A percentile compares a stretch with the other conserved stretches of the same genome.
Conservation (phyloP, 2,797 vertebrate species). For the Hippopotamyrus pictus region DNA sequence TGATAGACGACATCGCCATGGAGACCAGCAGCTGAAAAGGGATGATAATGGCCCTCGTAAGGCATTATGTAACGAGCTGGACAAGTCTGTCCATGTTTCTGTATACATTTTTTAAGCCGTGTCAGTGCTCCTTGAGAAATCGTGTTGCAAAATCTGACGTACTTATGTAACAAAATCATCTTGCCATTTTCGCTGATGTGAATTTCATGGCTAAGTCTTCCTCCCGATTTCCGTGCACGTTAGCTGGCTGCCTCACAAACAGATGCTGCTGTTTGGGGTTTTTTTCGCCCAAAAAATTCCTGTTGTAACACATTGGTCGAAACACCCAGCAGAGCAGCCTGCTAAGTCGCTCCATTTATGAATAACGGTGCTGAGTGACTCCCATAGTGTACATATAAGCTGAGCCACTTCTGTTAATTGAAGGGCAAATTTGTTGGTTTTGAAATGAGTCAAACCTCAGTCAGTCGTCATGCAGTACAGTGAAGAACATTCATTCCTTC, state of each 20-base stretch:
- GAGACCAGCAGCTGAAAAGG: constrained; percentile 16
- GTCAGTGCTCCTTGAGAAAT: constrained; percentile 6
- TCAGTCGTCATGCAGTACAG: not conserved
- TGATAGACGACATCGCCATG: constrained; percentile 12
- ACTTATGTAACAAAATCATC: not conserved
- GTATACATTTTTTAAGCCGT: not conserved
- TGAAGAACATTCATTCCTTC: not conserved
- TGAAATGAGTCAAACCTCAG: not conserved
- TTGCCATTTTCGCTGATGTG: not conserved
- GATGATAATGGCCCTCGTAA: constrained; percentile 9
- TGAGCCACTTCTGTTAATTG: not conserved
- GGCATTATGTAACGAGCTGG: not conserved
- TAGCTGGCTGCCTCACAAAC: not conserved
- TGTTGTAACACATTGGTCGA: not conserved
- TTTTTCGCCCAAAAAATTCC: not conserved
- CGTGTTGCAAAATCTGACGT: not conserved
- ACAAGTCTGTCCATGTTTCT: not conserved
- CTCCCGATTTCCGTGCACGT: not conserved
- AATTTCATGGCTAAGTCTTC: not conserved
- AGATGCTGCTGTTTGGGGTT: not conserved
- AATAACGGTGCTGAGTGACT: no score
- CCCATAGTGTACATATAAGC: not conserved
- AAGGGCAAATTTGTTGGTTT: not conserved
- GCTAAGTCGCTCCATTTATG: not conserved
- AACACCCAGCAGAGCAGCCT: not conserved